These are phyloP conservation scores for Galbula dea DNA, from an alignment of 2,113 vertebrate genomes.

Conservation along the genomic window DNA sequence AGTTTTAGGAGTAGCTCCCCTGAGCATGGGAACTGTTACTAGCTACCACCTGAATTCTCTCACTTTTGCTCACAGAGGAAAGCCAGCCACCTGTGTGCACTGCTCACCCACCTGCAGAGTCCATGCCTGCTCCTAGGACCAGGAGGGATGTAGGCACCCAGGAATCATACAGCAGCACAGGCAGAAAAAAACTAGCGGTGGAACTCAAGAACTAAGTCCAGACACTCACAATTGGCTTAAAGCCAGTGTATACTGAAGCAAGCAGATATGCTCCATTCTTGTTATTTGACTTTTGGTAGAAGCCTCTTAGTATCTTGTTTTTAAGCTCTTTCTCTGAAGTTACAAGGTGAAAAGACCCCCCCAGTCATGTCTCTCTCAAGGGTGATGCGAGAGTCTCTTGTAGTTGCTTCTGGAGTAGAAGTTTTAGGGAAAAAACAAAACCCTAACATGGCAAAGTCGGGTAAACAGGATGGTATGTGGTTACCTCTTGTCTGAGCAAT, in stretches of 20 bases:
- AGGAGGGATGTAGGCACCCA: background rate
- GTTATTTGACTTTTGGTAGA: background rate
- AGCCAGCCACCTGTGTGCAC: rapidly evolving
- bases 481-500: background rate
- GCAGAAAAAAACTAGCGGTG: background rate
- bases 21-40: background rate
- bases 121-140: background rate
- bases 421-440: background rate
- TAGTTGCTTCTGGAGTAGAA: background rate
- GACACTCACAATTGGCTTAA: background rate
- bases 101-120: background rate
- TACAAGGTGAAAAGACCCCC: background rate
- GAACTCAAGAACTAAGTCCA: rapidly evolving
- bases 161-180: background rate
- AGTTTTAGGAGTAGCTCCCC: background rate
- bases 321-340: background rate
- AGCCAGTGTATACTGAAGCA: background rate
- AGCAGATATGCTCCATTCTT: rapidly evolving
- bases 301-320: background rate
- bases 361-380: background rate
- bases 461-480: background rate
- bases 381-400: background rate
- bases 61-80: background rate
- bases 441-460: background rate
- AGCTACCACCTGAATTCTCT: background rate